These are phyloP conservation scores for Ramazzottius varieornatus DNA, from an alignment of 2,888 invertebrate genomes.

Conservation along the genomic window DNA sequence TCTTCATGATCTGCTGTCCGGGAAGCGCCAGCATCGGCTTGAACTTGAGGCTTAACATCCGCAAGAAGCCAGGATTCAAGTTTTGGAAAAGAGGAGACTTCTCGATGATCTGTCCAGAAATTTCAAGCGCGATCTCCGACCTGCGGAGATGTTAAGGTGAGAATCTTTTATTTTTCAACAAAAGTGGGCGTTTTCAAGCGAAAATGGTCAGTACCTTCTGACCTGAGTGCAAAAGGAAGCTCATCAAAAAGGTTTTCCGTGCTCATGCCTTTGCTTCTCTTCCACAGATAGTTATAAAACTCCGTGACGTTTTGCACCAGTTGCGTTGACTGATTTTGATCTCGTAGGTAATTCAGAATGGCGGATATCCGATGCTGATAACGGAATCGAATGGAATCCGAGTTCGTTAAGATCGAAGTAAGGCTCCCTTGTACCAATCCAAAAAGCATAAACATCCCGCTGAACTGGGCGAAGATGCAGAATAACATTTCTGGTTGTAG, in stretches of 20 bases:
- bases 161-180: too few relatives aligned
- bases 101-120: constrained; percentile 7
- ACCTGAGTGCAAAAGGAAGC: constrained; percentile 9
- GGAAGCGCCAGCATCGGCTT: constrained; percentile 9
- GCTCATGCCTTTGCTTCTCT: constrained; percentile 8
- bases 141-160: too few relatives aligned
- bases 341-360: constrained; percentile 1
- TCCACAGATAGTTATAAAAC: constrained; percentile 11
- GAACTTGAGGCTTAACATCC: constrained; percentile 10
- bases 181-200: too few relatives aligned
- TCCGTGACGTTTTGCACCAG: constrained; percentile 7
- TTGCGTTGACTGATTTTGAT: constrained; percentile 6
- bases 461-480: constrained; percentile 8
- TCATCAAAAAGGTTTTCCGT: constrained; percentile 7
- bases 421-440: constrained; percentile 11
- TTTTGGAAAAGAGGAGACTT: constrained; percentile 6
- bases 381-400: constrained; percentile 3
- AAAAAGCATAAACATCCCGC: constrained; percentile 9
- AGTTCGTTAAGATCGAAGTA: constrained; percentile 11
- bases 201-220: too few relatives aligned
- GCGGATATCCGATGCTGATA: background rate
- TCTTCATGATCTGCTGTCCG: constrained; percentile 9
- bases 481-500: background rate
- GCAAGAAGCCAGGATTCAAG: constrained; percentile 9
- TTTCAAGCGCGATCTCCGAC: constrained; percentile 9